A percentile compares a stretch with the other conserved stretches of the same genome.
These are phyloP conservation scores for Ellobium chinense DNA, from an alignment of 2,888 invertebrate species.

Conservation along the genomic window DNA sequence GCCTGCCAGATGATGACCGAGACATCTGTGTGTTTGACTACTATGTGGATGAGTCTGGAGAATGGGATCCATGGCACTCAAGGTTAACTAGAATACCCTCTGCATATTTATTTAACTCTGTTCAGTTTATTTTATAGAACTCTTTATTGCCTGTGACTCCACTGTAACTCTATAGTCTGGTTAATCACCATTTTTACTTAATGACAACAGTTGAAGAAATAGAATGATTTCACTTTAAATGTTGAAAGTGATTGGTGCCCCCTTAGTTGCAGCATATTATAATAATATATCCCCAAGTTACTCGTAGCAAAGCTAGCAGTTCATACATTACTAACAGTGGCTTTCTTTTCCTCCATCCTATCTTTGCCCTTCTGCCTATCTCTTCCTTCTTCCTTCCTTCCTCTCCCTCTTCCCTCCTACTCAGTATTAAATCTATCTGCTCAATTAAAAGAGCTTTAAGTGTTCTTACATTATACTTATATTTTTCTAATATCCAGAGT, in stretches of 20 bases:
- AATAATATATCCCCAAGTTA: neutral
- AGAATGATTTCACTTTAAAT: neutral
- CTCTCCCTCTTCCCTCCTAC: no score
- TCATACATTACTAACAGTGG: neutral
- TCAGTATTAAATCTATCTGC: no score
- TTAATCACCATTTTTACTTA: no score
- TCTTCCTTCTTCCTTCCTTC: neutral
- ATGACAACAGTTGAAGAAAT: neutral
- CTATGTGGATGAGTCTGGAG: constrained; percentile 79
- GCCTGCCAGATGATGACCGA: constrained; percentile 79
- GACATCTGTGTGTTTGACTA: constrained; percentile 79
- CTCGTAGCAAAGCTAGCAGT: neutral
- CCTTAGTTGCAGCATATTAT: neutral
- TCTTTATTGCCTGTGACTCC: no score
- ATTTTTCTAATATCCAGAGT: constrained; percentile 59
- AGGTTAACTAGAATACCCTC: no score
- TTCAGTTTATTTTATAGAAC: no score
- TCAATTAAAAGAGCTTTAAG: no score
- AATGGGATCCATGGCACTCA: constrained; percentile 79
- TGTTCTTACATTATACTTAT: no score
- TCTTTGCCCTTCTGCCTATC: neutral
- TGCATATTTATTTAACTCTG: no score
- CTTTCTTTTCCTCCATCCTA: neutral
- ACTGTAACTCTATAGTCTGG: no score
- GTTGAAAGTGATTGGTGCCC: neutral